A percentile compares a stretch with the other conserved stretches of the same genome.
Evolutionary conservation across 2,888 invertebrate genomes (phyloP).

Genomic region (Epiblema foenella): DNA sequence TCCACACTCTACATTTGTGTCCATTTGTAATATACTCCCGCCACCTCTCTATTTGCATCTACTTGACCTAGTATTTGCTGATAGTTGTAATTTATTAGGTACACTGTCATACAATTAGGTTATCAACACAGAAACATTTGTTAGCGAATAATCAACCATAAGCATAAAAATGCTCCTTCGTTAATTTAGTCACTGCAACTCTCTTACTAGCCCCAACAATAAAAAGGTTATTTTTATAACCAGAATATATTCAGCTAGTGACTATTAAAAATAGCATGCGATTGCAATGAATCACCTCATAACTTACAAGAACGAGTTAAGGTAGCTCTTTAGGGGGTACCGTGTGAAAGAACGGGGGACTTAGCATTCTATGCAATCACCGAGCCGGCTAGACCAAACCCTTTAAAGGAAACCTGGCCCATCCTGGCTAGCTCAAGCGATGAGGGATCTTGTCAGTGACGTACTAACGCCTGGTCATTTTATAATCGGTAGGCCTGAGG

Average conservation of each 20-base stretch:
- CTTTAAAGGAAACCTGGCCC: conserved; percentile 58
- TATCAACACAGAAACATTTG: conserved; percentile 13
- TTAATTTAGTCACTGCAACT: not conserved
- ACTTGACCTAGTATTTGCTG: not conserved
- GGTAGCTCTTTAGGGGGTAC: conserved; percentile 46
- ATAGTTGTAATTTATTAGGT: conserved; percentile 5
- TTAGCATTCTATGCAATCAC: conserved; percentile 56
- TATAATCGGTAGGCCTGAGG: no score
- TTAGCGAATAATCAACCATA: not conserved
- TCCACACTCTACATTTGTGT: no score
- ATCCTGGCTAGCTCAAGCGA: conserved; percentile 37
- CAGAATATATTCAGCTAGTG: conserved; percentile 6
- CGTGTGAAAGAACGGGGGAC: conserved; percentile 48
- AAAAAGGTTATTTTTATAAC: not conserved
- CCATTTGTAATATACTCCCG: no score
- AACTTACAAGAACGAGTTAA: conserved; percentile 37
- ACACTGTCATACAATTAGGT: conserved; percentile 12
- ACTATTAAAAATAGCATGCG: conserved; percentile 21
- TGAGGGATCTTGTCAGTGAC: not conserved
- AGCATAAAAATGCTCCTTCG: not conserved
- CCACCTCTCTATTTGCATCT: not conserved
- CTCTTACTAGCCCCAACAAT: not conserved
- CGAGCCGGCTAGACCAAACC: conserved; percentile 51
- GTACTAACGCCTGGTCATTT: no score
- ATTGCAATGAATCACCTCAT: conserved; percentile 38